Evolutionary conservation across 2,113 vertebrate species (phyloP), one percentile per base, ranked within the genome.

Genomic region (Oreochromis tanganicae): DNA sequence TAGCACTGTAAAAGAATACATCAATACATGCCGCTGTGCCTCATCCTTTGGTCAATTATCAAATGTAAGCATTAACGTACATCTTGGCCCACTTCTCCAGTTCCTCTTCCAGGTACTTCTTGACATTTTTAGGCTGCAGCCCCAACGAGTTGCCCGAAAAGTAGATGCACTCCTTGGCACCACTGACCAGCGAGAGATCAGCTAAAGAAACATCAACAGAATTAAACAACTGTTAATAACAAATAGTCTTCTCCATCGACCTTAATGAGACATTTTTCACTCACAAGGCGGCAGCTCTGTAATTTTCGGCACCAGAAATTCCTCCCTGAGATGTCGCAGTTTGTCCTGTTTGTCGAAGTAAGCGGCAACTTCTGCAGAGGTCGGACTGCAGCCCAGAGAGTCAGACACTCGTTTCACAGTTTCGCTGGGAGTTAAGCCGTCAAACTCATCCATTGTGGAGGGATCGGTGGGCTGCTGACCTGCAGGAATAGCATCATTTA

Each of bases 41-140:
- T 29, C 9, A 63, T 54, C n/a, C 17, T 27, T 4, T 10, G 2
- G 41, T 3, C 13, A 52, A 66, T n/a, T 29, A 14, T 27, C 24
- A 12, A 41, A n/a, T 29, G 46, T 78, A 80, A 27, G 9, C 3
- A 6, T 6, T 1, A 6, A 95, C 97, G 85, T 94, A 99, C 98
- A 36, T 97, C 94, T 94, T 97, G 91, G 97, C 97, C 99, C 98
- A 99, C 75, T 97, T 99, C 59, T 99, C 97, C 89, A 99, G 91
- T 80, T 99, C 98, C 92, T 99, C 98, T 17, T 98, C 96, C 66
- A 99, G 86, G 86, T 98, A 99, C 27, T 91, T 93, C 91, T 96
- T 96, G 12, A 97, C 96, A 85, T 87, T 96, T 89, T 94, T 98
- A n/a, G 98, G 98, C 93, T 98, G 98, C 27, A 99, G 97, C 1